Evolutionary conservation across 2,113 vertebrate genomes (phyloP).

Genomic region (Regulus satrapa): DNA sequence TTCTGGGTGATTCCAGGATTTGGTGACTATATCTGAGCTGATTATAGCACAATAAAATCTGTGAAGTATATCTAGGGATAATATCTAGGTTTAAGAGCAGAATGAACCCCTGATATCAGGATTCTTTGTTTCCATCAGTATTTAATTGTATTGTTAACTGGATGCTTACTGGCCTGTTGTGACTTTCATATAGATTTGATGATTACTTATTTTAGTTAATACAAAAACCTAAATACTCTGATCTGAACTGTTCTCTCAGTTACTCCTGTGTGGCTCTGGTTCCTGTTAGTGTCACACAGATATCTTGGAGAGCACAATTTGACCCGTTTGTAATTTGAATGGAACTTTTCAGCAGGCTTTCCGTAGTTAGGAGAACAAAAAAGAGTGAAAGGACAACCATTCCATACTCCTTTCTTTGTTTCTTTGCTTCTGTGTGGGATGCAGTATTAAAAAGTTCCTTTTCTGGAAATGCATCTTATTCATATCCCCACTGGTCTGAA

Average conservation of each 20-base stretch:
- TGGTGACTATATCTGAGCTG: not conserved
- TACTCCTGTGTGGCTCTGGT: not conserved
- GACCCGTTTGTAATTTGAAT: not conserved
- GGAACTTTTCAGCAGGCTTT: not conserved
- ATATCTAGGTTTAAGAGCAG: not conserved
- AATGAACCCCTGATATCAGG: not conserved
- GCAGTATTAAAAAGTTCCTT: not conserved
- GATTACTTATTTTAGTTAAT: not conserved
- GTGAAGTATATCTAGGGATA: not conserved
- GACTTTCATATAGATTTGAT: not conserved
- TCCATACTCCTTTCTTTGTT: not conserved
- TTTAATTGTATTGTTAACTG: not conserved
- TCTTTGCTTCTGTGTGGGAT: not conserved
- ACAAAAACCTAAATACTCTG: not conserved
- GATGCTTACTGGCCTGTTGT: not conserved
- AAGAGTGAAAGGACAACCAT: not conserved
- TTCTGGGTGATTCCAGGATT: not conserved
- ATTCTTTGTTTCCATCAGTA: conserved; percentile 11
- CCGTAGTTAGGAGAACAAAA: not conserved
- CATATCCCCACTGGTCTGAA: not conserved
- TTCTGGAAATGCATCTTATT: not conserved
- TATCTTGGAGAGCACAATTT: not conserved
- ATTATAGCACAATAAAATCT: not conserved
- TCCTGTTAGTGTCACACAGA: not conserved
- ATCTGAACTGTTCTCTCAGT: not conserved